Conservation (phyloP, 2,888 invertebrate species). For the Teleiodes luculella region DNA sequence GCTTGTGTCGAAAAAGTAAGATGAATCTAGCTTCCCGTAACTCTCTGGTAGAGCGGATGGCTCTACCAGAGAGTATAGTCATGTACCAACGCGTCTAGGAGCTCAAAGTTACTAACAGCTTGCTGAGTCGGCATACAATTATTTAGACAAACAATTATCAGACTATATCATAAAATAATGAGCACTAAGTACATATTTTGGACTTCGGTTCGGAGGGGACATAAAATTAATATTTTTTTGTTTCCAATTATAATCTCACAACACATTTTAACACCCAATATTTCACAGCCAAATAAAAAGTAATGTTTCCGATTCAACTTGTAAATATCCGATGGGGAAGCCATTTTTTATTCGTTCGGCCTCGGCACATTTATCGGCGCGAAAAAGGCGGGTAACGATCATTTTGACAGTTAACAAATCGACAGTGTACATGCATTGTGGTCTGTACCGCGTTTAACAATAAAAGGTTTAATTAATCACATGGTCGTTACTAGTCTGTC, state of each 20-base stretch:
- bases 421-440: conserved; percentile 12
- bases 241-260: not conserved
- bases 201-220: too few relatives aligned
- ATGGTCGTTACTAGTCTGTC: conserved; percentile 12
- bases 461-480: conserved; percentile 13
- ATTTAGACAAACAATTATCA: too few relatives aligned
- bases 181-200: too few relatives aligned
- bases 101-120: too few relatives aligned
- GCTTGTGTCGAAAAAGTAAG: too few relatives aligned
- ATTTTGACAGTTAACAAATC: conserved; percentile 18
- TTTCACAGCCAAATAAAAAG: conserved; percentile 1
- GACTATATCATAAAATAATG: too few relatives aligned
- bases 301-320: conserved; percentile 4
- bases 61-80: too few relatives aligned
- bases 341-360: conserved; percentile 8
- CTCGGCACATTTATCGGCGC: conserved; percentile 13
- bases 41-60: too few relatives aligned
- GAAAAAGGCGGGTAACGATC: conserved; percentile 12
- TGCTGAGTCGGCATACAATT: too few relatives aligned
- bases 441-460: conserved; percentile 7
- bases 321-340: conserved; percentile 8
- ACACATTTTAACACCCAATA: not conserved
- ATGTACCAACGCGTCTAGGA: too few relatives aligned
- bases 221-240: too few relatives aligned
- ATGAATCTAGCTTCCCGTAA: too few relatives aligned